phyloP scores from a whole-genome alignment of 1,140 invertebrate genomes.

The Chironomus tepperi region DNA sequence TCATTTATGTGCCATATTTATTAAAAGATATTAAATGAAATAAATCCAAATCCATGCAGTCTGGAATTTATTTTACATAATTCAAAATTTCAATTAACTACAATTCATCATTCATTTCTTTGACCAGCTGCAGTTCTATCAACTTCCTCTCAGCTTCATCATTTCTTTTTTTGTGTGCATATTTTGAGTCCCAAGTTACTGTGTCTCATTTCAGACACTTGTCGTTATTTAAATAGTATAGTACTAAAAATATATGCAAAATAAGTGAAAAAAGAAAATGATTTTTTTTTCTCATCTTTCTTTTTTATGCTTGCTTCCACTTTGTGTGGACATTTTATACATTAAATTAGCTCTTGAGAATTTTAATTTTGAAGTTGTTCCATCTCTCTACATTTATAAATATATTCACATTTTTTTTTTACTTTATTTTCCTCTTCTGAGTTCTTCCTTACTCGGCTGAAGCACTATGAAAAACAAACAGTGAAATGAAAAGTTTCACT shows the following conservation, averaged over 20 bases:
- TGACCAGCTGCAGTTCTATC: not conserved
- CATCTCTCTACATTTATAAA: not conserved
- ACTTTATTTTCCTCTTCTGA: no score
- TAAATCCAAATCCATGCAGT: no score
- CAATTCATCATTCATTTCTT: not conserved
- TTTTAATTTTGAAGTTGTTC: not conserved
- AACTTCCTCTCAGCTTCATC: not conserved
- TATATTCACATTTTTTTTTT: no score
- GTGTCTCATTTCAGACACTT: not conserved
- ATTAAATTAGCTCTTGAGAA: slow-evolving; percentile 14
- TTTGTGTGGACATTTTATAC: not conserved
- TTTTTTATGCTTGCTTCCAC: not conserved
- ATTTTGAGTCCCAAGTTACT: no score
- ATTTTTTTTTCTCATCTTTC: not conserved
- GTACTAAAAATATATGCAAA: not conserved
- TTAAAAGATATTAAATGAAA: no score
- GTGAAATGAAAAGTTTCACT: not conserved
- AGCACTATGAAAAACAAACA: slow-evolving; percentile 8
- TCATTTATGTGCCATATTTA: no score
- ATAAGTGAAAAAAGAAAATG: not conserved
- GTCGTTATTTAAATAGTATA: slow-evolving; percentile 11
- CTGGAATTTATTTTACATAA: no score
- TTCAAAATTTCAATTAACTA: no score
- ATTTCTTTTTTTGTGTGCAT: not conserved
- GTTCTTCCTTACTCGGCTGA: not conserved